These are phyloP conservation scores for Tipula unca DNA, from an alignment of 2,888 invertebrate species.

Conservation along the genomic window DNA sequence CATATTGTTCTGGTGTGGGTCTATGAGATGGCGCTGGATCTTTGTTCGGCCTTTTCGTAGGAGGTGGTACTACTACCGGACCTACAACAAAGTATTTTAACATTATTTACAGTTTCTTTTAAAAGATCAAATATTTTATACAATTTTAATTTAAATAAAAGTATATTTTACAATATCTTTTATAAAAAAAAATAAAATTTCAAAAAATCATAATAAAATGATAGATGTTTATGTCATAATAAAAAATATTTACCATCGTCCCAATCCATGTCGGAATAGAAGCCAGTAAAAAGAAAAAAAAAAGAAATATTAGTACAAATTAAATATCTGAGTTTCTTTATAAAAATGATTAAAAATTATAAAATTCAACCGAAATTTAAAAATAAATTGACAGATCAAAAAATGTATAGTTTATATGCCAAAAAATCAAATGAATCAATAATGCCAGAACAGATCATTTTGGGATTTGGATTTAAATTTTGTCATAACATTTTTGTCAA, in stretches of 20 bases:
- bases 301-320: constrained; percentile 18
- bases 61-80: constrained; percentile 46
- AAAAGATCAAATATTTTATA: neutral
- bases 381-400: neutral
- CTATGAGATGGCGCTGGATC: constrained; percentile 64
- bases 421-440: constrained; percentile 15
- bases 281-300: constrained; percentile 45
- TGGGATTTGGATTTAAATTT: constrained; percentile 16
- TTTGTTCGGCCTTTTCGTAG: constrained; percentile 73
- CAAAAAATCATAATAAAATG: neutral
- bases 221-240: constrained; percentile 18
- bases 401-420: neutral
- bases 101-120: neutral
- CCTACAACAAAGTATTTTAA: constrained; percentile 21
- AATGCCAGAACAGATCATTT: neutral
- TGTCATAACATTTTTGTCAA: constrained; percentile 18
- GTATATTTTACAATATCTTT: neutral
- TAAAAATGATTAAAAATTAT: neutral
- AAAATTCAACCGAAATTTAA: neutral
- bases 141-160: neutral
- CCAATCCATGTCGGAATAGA: constrained; percentile 55
- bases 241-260: constrained; percentile 48
- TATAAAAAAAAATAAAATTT: constrained; percentile 16
- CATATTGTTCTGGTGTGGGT: constrained; percentile 61
- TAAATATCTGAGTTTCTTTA: neutral